Evolutionary conservation across 2,797 vertebrate genomes (phyloP), one percentile per base, ranked within the genome.

Genomic region (Hafferia zeledoni): DNA sequence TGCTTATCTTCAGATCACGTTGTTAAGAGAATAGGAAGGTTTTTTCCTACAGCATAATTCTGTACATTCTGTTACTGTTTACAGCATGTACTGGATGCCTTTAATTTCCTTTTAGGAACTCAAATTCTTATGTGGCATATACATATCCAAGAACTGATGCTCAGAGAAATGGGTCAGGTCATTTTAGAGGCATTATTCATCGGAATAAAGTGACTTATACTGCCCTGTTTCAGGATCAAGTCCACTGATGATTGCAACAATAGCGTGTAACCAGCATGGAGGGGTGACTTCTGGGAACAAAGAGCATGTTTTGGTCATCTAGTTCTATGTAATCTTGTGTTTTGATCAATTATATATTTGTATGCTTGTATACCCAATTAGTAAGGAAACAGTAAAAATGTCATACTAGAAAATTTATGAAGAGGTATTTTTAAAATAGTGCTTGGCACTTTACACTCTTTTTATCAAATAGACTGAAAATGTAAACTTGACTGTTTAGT

Each of bases 271-370:
- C 74, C 72, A 18, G 53, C 30, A 53, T 60, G 33, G 50, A 90
- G 82, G 56, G 19, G 5, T 47, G 52, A 19, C 46, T 91, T 68
- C 52, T 63, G 46, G 52, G 49, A 76, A 88, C 7, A 81, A 72
- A 56, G 19, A 80, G 43, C 15, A 23, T 23, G 52, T 57, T 91
- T 87, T 56, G 44, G 27, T 3, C 1, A 33, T 65, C 46, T 41
- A 37, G 3, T 85, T 84, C 70, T 39, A 46, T 1, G 0, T 37
- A 87, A 63, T 39, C 41, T 52, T 56, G 11, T 1, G 0, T 5
- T 76, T 86, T 81, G 44, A 44, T 78, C 2, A 4, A 12, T 82
- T 82, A 10, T 50, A 35, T n/a, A 11, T 31, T 23, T 56, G 11
- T 64, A 8, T 27, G 25, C 11, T 19, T 12, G 35, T 47, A 56